Percentiles rank a stretch among this genome's conserved stretches.
phyloP scores from a whole-genome alignment of 2,113 vertebrate species.

The Ancistrus triradiatus region DNA sequence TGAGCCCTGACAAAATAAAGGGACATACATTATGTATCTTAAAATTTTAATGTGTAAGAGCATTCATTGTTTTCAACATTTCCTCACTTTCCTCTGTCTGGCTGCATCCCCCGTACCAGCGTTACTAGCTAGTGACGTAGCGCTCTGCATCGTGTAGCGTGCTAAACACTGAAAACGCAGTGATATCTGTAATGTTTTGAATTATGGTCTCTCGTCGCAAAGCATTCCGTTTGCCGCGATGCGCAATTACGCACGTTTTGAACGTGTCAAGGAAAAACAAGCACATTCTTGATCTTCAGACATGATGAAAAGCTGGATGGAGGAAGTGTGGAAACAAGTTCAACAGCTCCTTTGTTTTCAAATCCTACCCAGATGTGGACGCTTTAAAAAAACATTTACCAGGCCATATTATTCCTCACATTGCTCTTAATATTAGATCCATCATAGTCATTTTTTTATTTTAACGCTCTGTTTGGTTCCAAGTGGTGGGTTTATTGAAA shows the following conservation, averaged over 20 bases:
- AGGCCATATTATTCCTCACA: not conserved
- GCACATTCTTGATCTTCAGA: not conserved
- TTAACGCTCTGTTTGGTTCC: not conserved
- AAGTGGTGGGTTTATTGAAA: not conserved
- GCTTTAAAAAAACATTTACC: not conserved
- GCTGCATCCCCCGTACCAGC: no score
- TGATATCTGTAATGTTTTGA: not conserved
- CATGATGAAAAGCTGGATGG: not conserved
- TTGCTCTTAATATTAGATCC: not conserved
- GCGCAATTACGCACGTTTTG: not conserved
- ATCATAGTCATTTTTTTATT: not conserved
- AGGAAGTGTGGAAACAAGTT: not conserved
- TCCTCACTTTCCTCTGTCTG: no score
- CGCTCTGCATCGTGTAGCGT: no score
- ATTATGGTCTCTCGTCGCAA: not conserved
- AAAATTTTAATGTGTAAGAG: no score
- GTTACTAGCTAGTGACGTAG: no score
- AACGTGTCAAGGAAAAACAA: not conserved
- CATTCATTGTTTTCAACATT: no score
- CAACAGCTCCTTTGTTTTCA: not conserved
- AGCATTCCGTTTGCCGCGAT: not conserved
- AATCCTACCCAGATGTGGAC: conserved; percentile 2
- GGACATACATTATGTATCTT: no score
- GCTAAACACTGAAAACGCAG: not conserved
- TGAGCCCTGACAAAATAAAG: no score